Base-by-base conservation (phyloP, 2,888 invertebrate species). In the Tenthredo notha region DNA sequence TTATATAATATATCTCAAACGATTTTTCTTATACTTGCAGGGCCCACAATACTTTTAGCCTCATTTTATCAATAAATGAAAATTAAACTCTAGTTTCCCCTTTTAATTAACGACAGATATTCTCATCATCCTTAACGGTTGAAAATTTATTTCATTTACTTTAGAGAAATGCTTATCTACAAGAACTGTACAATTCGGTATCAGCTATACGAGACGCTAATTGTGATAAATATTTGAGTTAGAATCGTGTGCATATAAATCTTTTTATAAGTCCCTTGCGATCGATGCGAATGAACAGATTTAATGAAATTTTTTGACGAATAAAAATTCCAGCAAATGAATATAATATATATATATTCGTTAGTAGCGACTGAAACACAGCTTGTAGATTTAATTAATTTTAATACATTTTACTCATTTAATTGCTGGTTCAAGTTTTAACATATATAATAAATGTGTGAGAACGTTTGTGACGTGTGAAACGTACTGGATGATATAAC, bases 61-160 rank as follows among this genome's bases (percentile, higher is more conserved):
- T 61, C 25, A 58, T 80, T 77, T 75, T 25, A 12, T 9, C 58
- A 54, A 54, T 54, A 77, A 58, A 58, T 77, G 58, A n/a, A 29
- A 33, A 54, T 54, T 33, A 1, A 29, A 77, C n/a, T 18, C 9
- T 5, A 21, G 9, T n/a, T 58, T n/a, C 37, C 37, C 18, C 15
- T 54, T 77, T n/a, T n/a, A 29, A 54, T 77, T 25, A 33, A 77
- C n/a, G 33, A 33, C 29, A 29, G 54, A 50, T 33, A 77, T 43
- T 15, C 77, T 54, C 33, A 7, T 4, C n/a, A 25, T 7, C 15
- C 33, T 50, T n/a, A 33, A n/a, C n/a, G 18, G 18, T 33, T 54
- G 29, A 18, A 77, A n/a, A n/a, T 33, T 58, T 29, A 78, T 47
- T 75, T 47, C 50, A n/a, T n/a, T 40, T 29, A 10, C 54, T 5